Evolutionary conservation across 2,113 vertebrate species (phyloP), one percentile per base, ranked within the genome.

Genomic region (Benitochromis conjunctus): DNA sequence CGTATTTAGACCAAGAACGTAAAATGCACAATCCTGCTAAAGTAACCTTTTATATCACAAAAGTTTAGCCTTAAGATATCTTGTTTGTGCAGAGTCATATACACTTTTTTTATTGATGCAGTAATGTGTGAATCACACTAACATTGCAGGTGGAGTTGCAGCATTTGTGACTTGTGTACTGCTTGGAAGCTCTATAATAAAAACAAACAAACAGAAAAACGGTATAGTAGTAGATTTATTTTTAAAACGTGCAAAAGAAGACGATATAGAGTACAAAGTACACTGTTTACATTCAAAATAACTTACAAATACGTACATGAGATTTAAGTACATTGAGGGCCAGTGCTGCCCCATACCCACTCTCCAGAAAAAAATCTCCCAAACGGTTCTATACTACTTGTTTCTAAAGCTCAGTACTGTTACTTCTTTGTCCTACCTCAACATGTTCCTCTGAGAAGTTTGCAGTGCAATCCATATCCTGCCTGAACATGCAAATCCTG

Each of bases 181-280:
- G 43, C 69, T 29, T 7, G 24, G 43, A 31, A 76, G 10, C 24
- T 12, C 16, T 74, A 29, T 74, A 48, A 6, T 76, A 13, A 53
- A 19, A 53, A 53, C 19, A 53, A 18, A 26, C 26, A 26, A 26
- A 26, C 26, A 26, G 26, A 26, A 26, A 26, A 26, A 26, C 26
- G 3, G 6, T 76, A 51, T 51, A 19, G 6, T 48, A 71, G 46
- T 69, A 16, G 38, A 16, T 71, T 18, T 71, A 18, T 46, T 71
- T 48, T 74, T 74, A 0, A 51, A 51, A 31, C 0, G 3, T 31
- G 2, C 0, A 0, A 31, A 76, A 74, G 0, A 48, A 53, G 18
- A 53, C 19, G 4, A 3, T 9, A 8, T 53, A 5, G 14, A 14
- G 46, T 16, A 16, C 46, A 18, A 48, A 53, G 7, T 53, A 19